phyloP scores from a whole-genome alignment of 2,888 invertebrate genomes.

The Aricia artaxerxes region DNA sequence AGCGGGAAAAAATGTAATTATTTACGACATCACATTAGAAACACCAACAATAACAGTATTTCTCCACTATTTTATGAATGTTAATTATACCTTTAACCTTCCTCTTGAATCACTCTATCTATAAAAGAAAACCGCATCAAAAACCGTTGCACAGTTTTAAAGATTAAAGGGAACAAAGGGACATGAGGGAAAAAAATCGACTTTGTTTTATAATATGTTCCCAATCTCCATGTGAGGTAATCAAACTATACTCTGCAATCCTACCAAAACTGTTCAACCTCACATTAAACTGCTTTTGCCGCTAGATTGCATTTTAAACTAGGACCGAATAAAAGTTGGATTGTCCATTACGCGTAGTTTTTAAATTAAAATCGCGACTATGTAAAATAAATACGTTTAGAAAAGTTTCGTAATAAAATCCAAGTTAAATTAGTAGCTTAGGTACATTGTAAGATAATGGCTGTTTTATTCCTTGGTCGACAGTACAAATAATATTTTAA shows the following conservation, averaged over 20 bases:
- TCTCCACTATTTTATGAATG: no score
- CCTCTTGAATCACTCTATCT: no score
- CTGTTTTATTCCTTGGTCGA: not conserved
- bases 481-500: no score
- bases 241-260: not conserved
- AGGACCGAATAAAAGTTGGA: constrained; percentile 4
- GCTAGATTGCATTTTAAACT: not conserved
- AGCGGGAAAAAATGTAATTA: no score
- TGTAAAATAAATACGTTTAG: not conserved
- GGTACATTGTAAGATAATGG: not conserved
- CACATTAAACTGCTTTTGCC: not conserved
- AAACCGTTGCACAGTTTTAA: no score
- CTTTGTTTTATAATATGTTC: no score
- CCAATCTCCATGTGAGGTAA: not conserved
- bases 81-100: no score
- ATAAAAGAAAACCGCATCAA: no score
- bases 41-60: no score
- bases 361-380: constrained; percentile 9
- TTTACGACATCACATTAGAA: no score
- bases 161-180: no score
- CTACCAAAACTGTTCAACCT: not conserved
- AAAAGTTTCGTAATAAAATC: not conserved
- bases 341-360: not conserved
- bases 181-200: no score
- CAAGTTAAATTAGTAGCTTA: not conserved